A percentile compares a stretch with the other conserved stretches of the same genome.
Conservation (phyloP, 64 coral and sea anemone species). For the Exaiptasia diaphana region DNA sequence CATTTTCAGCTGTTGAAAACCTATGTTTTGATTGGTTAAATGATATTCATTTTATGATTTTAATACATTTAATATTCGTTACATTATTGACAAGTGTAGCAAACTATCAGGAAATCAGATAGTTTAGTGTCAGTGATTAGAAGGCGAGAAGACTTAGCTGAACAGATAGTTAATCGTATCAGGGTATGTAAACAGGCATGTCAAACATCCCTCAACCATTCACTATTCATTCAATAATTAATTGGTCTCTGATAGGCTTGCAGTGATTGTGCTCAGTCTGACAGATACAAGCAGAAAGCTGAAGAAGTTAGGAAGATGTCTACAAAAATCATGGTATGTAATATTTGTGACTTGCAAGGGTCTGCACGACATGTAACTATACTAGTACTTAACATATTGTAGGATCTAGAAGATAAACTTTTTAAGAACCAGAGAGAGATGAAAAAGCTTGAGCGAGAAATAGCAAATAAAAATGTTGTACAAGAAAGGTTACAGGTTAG, state of each 20-base stretch:
- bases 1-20: too few species aligned
- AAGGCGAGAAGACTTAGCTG: slow-evolving; percentile 68
- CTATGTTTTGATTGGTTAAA: too few species aligned
- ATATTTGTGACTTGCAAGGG: not conserved
- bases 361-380: not conserved
- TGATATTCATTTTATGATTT: too few species aligned
- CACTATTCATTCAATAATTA: not conserved
- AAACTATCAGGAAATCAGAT: slow-evolving; percentile 65
- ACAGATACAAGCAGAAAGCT: slow-evolving; percentile 74
- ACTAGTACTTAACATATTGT: not conserved
- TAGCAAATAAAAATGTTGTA: slow-evolving; percentile 37
- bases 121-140: slow-evolving; percentile 69
- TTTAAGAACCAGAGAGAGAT: slow-evolving; percentile 62
- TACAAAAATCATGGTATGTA: slow-evolving; percentile 83
- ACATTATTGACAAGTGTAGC: too few species aligned
- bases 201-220: too few species aligned
- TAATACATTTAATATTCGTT: too few species aligned
- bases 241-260: slow-evolving; percentile 10
- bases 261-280: slow-evolving; percentile 8
- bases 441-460: slow-evolving; percentile 64
- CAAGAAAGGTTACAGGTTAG: slow-evolving; percentile 66
- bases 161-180: slow-evolving; percentile 64
- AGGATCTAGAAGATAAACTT: slow-evolving; percentile 85
- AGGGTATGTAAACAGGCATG: slow-evolving; percentile 62
- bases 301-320: slow-evolving; percentile 69